A percentile compares a stretch with the other conserved stretches of the same genome.
Evolutionary conservation across 2,888 invertebrate genomes (phyloP).

Genomic region (Lamellibrachia columna): DNA sequence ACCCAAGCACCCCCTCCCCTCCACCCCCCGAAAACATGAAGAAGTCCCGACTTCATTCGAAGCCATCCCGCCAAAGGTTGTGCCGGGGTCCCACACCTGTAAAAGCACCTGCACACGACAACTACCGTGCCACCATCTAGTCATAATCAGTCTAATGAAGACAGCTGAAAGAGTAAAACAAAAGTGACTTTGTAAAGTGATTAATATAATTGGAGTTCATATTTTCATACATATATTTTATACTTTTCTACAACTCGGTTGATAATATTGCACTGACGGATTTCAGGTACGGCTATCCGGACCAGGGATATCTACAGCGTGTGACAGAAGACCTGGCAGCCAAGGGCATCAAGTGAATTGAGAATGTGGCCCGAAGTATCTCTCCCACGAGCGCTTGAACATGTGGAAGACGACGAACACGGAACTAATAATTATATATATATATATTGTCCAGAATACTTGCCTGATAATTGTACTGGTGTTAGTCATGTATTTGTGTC

Average conservation of each 20-base stretch:
- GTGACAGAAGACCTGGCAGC: background rate
- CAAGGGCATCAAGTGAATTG: background rate
- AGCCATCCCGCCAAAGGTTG: no score
- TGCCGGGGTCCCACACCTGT: no score
- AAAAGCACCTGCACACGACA: no score
- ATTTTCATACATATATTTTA: no score
- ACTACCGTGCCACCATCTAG: no score
- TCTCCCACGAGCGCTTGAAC: background rate
- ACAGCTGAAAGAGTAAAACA: no score
- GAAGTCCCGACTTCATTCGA: no score
- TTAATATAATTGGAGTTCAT: no score
- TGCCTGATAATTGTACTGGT: background rate
- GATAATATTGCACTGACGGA: background rate
- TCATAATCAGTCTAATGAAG: no score
- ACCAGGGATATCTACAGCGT: background rate
- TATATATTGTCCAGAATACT: background rate
- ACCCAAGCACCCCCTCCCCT: no score
- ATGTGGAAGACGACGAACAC: background rate
- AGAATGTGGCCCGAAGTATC: background rate
- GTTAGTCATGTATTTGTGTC: background rate
- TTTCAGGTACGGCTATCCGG: conserved; percentile 6
- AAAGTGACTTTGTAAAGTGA: background rate
- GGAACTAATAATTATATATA: background rate
- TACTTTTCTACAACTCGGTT: background rate
- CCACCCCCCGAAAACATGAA: no score